phyloP scores from a whole-genome alignment of 2,797 vertebrate species.

The Botia almorhae region DNA sequence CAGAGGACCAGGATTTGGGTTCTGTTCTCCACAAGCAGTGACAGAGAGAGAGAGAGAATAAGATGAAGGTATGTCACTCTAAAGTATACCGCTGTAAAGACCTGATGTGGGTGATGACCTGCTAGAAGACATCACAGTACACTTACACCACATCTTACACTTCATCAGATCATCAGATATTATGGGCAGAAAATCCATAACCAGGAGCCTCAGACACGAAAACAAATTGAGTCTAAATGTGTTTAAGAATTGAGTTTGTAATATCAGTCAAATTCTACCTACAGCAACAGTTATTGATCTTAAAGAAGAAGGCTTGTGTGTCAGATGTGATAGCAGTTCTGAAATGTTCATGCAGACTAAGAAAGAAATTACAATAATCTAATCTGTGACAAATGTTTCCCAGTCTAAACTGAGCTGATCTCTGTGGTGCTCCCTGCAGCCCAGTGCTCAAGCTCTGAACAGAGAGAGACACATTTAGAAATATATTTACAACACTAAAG shows the following conservation, averaged over 20 bases:
- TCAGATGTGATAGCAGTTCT: slow-evolving; percentile 21
- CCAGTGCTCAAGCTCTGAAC: slow-evolving; percentile 1
- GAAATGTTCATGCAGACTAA: background rate
- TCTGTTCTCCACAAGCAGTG: slow-evolving; percentile 63
- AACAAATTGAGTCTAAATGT: slow-evolving; percentile 58
- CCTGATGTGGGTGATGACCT: slow-evolving; percentile 63
- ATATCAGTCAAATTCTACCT: slow-evolving; percentile 72
- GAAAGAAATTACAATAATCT: slow-evolving; percentile 14
- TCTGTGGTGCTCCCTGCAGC: background rate
- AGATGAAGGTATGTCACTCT: slow-evolving; percentile 69
- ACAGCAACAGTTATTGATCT: slow-evolving; percentile 57
- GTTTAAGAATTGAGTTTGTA: slow-evolving; percentile 73
- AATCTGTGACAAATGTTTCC: background rate
- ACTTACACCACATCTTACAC: slow-evolving; percentile 40
- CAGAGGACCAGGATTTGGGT: slow-evolving; percentile 6
- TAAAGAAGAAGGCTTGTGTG: slow-evolving; percentile 13
- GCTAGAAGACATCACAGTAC: slow-evolving; percentile 59
- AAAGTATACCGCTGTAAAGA: slow-evolving; percentile 65
- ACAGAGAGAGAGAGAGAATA: slow-evolving; percentile 70
- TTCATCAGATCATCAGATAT: slow-evolving; percentile 48
- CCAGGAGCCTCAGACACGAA: slow-evolving; percentile 52
- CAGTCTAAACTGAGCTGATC: slow-evolving; percentile 17
- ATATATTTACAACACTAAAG: background rate
- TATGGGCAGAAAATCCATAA: slow-evolving; percentile 68
- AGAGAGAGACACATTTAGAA: slow-evolving; percentile 26